A percentile compares a stretch with the other conserved stretches of the same genome.
Evolutionary conservation across 2,888 invertebrate genomes (phyloP).

Genomic region (Plusia festucae): DNA sequence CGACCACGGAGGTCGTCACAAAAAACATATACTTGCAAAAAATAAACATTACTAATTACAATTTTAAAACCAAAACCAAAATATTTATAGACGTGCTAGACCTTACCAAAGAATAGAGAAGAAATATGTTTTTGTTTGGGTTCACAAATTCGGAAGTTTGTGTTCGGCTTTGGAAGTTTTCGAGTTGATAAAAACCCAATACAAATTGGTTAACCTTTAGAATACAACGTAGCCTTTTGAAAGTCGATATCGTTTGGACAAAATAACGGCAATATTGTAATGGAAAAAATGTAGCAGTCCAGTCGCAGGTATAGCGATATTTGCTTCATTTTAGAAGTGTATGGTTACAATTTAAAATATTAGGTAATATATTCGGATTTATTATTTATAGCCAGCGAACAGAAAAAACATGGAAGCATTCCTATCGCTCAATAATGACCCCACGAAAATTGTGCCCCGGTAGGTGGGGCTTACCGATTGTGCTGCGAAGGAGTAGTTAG

Average conservation of each 20-base stretch:
- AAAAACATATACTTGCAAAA: too few species aligned
- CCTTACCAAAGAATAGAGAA: background rate
- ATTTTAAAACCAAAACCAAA: too few species aligned
- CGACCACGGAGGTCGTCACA: too few species aligned
- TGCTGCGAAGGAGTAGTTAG: too few species aligned
- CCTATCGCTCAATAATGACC: too few species aligned
- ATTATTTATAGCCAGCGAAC: too few species aligned
- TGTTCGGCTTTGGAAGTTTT: constrained; percentile 4
- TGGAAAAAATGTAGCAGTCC: background rate
- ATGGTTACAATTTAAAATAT: background rate
- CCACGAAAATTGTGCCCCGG: too few species aligned
- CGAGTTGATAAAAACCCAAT: constrained; percentile 2
- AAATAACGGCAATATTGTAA: constrained; percentile 4
- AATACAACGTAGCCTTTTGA: constrained; percentile 4
- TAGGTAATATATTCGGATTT: too few species aligned
- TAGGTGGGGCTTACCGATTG: too few species aligned
- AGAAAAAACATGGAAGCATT: too few species aligned
- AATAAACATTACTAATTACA: too few species aligned
- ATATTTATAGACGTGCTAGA: too few species aligned
- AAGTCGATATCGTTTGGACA: background rate
- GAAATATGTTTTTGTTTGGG: background rate
- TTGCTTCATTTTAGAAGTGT: background rate
- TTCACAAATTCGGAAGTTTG: constrained; percentile 4
- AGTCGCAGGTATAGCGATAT: background rate
- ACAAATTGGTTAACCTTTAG: constrained; percentile 4